Percentiles rank a stretch among this genome's conserved stretches.
These are phyloP conservation scores for Heteronetta atricapilla DNA, from an alignment of 2,113 vertebrate genomes.

Conservation along the genomic window DNA sequence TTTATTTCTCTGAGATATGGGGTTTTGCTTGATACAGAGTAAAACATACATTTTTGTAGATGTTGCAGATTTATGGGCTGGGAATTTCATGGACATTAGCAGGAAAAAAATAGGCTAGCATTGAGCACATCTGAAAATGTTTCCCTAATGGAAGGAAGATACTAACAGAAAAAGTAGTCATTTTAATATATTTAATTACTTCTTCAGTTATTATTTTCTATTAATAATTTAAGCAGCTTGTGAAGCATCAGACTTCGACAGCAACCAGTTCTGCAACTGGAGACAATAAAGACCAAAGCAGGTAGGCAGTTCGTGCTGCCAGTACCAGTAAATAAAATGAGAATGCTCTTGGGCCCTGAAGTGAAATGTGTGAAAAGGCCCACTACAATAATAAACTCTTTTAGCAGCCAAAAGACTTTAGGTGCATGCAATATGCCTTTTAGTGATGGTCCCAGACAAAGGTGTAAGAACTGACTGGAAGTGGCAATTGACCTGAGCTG, in stretches of 20 bases:
- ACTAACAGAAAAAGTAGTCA: neutral
- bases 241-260: neutral
- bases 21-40: neutral
- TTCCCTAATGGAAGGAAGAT: neutral
- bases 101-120: neutral
- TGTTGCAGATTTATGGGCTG: neutral
- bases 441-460: neutral
- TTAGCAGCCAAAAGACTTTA: neutral
- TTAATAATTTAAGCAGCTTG: neutral
- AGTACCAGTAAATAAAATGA: neutral
- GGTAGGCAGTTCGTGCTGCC: neutral
- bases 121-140: neutral
- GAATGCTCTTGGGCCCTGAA: neutral
- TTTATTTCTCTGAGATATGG: neutral
- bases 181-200: neutral
- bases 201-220: neutral
- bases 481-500: neutral
- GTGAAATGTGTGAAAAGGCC: neutral
- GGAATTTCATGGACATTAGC: neutral
- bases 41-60: neutral
- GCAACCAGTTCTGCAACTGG: neutral
- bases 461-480: neutral
- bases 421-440: neutral
- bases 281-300: neutral
- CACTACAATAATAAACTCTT: neutral